Evolutionary conservation across 2,113 vertebrate genomes (phyloP).

Genomic region (Microtus ochrogaster): DNA sequence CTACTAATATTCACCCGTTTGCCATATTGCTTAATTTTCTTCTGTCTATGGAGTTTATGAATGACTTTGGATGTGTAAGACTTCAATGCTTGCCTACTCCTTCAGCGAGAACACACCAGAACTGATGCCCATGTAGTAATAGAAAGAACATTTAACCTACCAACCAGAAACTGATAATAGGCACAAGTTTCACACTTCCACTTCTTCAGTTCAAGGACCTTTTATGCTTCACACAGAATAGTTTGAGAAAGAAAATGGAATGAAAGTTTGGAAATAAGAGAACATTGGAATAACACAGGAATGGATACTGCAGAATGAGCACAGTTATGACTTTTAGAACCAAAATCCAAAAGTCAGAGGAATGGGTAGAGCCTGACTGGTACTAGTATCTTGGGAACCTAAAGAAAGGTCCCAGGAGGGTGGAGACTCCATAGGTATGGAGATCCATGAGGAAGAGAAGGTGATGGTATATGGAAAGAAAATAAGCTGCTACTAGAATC

Average conservation of each 20-base stretch:
- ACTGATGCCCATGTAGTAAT: background rate
- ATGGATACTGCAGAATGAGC: background rate
- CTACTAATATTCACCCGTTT: background rate
- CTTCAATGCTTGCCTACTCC: background rate
- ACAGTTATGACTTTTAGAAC: background rate
- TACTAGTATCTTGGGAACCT: background rate
- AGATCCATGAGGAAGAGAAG: background rate
- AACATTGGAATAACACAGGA: background rate
- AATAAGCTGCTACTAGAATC: background rate
- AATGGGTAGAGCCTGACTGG: background rate
- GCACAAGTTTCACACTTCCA: background rate
- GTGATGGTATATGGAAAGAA: background rate
- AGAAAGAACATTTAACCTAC: background rate
- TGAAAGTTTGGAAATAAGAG: background rate
- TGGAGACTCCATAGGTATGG: background rate
- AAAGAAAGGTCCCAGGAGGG: background rate
- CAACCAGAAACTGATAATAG: background rate
- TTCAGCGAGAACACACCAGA: background rate
- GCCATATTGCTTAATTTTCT: background rate
- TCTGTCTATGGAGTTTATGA: background rate
- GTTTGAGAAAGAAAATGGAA: background rate
- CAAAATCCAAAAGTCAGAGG: background rate
- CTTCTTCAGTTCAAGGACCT: background rate
- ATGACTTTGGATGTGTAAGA: background rate
- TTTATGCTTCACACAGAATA: background rate